Conservation (phyloP, 2,797 vertebrate genomes). For the Gymnocypris eckloni region DNA sequence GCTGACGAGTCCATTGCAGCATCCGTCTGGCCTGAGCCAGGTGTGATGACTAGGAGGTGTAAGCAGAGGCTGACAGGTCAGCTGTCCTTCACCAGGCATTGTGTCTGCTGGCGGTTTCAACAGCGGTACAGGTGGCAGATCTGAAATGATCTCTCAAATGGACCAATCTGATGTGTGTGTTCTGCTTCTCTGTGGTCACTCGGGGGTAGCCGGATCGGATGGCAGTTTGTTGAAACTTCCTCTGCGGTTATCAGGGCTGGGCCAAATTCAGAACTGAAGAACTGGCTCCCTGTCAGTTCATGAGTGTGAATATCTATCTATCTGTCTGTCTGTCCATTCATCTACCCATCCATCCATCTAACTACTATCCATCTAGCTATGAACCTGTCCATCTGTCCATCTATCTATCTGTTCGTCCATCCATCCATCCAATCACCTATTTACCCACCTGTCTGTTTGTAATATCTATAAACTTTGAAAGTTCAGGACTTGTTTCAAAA, state of each 20-base stretch:
- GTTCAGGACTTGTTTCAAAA: too few species aligned
- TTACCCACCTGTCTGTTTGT: neutral
- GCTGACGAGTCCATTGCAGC: neutral
- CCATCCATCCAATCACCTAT: neutral
- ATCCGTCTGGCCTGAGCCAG: conserved; percentile 2
- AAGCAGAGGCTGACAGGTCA: conserved; percentile 39
- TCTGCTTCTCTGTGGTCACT: conserved; percentile 7
- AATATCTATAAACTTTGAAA: neutral
- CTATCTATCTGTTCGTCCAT: neutral
- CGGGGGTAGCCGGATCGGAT: neutral
- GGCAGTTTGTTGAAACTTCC: conserved; percentile 2
- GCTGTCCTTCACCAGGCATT: conserved; percentile 13
- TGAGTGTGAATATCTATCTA: neutral
- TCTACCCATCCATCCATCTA: too few species aligned
- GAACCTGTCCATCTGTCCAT: too few species aligned
- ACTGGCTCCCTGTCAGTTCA: neutral
- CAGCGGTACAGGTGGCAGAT: conserved; percentile 6
- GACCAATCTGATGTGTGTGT: neutral
- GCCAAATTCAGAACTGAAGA: neutral
- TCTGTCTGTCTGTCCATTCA: neutral
- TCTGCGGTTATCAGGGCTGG: neutral
- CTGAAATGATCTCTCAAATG: conserved; percentile 23
- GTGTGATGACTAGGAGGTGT: conserved; percentile 13
- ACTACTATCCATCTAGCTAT: too few species aligned
- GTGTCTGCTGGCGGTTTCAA: neutral